Evolutionary conservation across 1,140 invertebrate species (phyloP), one percentile per base, ranked within the genome.

Genomic region (Caerostris darwini): DNA sequence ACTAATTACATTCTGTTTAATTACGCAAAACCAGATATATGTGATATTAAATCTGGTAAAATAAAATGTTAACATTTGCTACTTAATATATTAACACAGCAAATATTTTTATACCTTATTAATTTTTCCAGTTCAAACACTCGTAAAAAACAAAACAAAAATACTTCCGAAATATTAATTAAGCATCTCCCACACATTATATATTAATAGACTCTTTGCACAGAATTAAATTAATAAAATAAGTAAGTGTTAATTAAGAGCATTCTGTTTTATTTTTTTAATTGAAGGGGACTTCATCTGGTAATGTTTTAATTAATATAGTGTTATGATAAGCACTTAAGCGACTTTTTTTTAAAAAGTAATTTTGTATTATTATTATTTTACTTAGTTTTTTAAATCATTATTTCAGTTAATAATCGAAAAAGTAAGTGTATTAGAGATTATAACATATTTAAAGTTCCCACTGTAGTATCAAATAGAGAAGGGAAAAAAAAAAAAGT

Each of bases 381-480:
- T 64, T 50, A 77, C 10, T 50, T 77, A 12, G 6, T 12, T 50
- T 77, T n/a, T 50, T 50, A 6, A 67, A n/a, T 77, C 34, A 12
- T 77, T 50, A 77, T 77, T 64, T 50, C 71, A 10, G 8, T 14
- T 12, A 77, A 77, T 77, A 50, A 77, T 50, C 71, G 8, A 77
- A 12, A 77, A 50, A 77, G 34, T 77, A 77, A 77, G 71, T 77
- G 34, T 77, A 77, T 77, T 50, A 85, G 58, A 19, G 17, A 85
- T 85, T 58, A 85, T 85, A 58, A 85, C 82, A 58, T 56, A 57
- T 58, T 85, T 85, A 85, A 58, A 17, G 17, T 85, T 85, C 6
- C 56, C 56, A 57, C n/a, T 85, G 54, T 57, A 50, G n/a, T 85
- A 85, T 85, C 17, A 57, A 85, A 57, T 85, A 77, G 10, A 50